Base-by-base conservation (phyloP, 92 coral and sea anemone species). In the Hydrozoanthus gracilis region DNA sequence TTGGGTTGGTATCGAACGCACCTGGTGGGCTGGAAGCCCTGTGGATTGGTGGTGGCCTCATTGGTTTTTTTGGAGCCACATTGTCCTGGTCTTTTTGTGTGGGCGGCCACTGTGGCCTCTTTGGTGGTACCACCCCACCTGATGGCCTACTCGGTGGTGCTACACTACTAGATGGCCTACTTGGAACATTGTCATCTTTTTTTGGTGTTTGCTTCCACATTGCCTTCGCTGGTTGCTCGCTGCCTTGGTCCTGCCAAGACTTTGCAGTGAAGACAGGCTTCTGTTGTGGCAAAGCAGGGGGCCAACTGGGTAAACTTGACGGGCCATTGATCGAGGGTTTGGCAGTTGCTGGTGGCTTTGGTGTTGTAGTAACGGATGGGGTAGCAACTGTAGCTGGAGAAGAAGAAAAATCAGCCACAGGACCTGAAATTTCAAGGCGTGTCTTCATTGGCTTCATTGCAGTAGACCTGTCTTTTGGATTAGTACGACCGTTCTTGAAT, bases 21-120 rank as follows among this genome's bases (percentile, higher is more conserved):
- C 84, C 84, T 8, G 84, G 84, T 15, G 84, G 84, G 50, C 84
- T 79, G 0, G 84, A 79, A 20, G 60, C 84, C 17, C 84, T 79
- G 73, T 18, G 8, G 44, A 50, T 7, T 1, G 66, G 70, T 55
- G 84, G 71, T 6, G 84, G 84, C 55, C 71, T 60, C 17, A 46
- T 35, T 16, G 84, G 84, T 46, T 60, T 61, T 51, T 79, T 79
- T 44, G 70, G 49, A 7, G 44, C 55, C 4, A 35, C 73, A 62
- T 13, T 45, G 14, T 62, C 71, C 8, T 45, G 16, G 7, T 79
- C 15, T 8, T 79, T 79, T 50, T 10, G 56, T 18, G 76, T 49
- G 17, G 84, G 84, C 51, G 84, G 84, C 84, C 84, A 79, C 55
- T 79, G 72, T 60, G 84, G 84, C 48, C 17, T 79, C 44, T 79